Percentiles rank a stretch among this genome's conserved stretches.
These are phyloP conservation scores for Zeugodacus cucurbitae DNA, from an alignment of 1,140 invertebrate species.

Conservation along the genomic window DNA sequence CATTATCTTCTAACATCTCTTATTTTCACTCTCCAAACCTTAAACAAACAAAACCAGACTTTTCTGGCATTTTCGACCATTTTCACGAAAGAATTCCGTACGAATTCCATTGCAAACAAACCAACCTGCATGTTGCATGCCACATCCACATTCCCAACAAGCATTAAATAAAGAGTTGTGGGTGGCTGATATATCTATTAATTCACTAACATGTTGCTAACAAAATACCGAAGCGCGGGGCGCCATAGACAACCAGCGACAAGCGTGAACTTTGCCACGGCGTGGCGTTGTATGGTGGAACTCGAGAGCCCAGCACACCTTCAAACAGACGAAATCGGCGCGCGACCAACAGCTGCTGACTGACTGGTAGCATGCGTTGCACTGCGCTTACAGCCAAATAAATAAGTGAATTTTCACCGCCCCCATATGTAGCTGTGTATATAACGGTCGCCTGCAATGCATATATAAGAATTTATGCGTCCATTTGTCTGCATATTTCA, in stretches of 20 bases:
- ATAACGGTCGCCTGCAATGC: neutral
- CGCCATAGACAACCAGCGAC: neutral
- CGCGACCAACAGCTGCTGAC: neutral
- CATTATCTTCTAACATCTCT: neutral
- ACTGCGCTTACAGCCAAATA: neutral
- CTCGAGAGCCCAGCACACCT: neutral
- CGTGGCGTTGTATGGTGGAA: neutral
- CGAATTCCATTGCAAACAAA: neutral
- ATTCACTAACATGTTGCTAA: constrained; percentile 21
- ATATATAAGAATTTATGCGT: neutral
- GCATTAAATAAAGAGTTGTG: neutral
- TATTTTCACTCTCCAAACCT: neutral
- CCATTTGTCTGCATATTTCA: neutral
- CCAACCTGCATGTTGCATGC: neutral
- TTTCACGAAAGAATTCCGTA: neutral
- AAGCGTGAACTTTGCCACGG: constrained; percentile 14
- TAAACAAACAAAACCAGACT: neutral
- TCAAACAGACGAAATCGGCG: neutral
- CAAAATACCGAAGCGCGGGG: neutral
- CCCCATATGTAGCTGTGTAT: neutral
- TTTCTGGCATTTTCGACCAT: neutral
- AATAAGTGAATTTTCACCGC: neutral
- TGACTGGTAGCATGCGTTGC: neutral
- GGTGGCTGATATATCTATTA: constrained; percentile 4
- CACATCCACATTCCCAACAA: neutral